These are phyloP conservation scores for Pungitius pungitius DNA, from an alignment of 2,113 vertebrate genomes.

Conservation along the genomic window DNA sequence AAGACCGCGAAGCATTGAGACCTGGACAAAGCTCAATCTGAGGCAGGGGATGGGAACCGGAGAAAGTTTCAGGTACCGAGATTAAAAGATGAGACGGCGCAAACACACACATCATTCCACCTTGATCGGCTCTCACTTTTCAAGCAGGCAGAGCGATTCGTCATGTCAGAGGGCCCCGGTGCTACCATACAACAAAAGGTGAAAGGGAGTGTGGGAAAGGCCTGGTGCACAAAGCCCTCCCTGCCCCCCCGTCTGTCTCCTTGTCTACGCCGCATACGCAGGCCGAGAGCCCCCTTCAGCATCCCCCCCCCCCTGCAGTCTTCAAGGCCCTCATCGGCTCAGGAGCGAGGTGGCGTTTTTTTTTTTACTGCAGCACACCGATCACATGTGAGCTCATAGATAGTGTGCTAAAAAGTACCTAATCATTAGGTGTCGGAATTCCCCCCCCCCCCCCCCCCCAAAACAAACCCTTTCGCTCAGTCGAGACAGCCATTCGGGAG, in stretches of 20 bases:
- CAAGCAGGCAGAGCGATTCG: constrained; percentile 73
- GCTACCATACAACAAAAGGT: constrained; percentile 77
- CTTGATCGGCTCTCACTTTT: constrained; percentile 37
- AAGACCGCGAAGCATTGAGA: constrained; percentile 32
- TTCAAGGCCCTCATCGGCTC: constrained; percentile 25
- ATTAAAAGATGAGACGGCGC: constrained; percentile 26
- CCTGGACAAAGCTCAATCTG: constrained; percentile 12
- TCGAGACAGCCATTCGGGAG: constrained; percentile 54
- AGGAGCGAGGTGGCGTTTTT: neutral
- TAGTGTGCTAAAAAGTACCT: constrained; percentile 25
- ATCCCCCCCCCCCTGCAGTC: constrained; percentile 45
- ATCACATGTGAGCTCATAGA: constrained; percentile 22
- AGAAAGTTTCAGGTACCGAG: constrained; percentile 10
- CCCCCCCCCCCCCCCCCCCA: neutral
- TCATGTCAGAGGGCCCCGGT: constrained; percentile 76
- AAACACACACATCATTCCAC: constrained; percentile 20
- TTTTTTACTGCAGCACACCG: constrained; percentile 14
- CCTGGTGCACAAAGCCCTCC: constrained; percentile 74
- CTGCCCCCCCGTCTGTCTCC: constrained; percentile 74
- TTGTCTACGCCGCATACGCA: constrained; percentile 59
- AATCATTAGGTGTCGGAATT: constrained; percentile 39
- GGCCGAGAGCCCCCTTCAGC: constrained; percentile 41
- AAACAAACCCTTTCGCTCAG: constrained; percentile 30
- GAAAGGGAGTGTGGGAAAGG: constrained; percentile 84
- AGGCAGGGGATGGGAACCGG: constrained; percentile 24